Percentiles rank a stretch among this genome's conserved stretches.
Conservation (phyloP, 1,140 invertebrate species). For the Cephus cinctus region DNA sequence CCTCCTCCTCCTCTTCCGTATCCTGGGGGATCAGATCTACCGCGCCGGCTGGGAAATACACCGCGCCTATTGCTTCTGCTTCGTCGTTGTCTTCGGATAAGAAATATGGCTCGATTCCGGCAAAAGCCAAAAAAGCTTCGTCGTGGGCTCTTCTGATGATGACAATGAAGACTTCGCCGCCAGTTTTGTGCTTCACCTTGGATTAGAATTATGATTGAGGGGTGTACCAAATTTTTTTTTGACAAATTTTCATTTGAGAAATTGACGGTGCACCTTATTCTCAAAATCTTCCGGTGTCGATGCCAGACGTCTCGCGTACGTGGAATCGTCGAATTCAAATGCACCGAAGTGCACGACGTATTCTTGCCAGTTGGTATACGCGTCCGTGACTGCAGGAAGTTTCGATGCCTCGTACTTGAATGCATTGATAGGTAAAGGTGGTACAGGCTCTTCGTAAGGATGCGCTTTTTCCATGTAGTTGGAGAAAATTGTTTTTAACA, state of each 20-base stretch:
- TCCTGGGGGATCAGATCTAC: constrained; percentile 21
- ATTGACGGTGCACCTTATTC: constrained; percentile 30
- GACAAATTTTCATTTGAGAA: not conserved
- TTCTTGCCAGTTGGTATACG: constrained; percentile 12
- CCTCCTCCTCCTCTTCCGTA: constrained; percentile 1
- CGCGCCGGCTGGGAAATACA: constrained; percentile 34
- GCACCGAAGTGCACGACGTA: constrained; percentile 37
- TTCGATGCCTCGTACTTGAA: constrained; percentile 36
- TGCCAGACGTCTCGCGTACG: constrained; percentile 29
- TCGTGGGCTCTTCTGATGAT: constrained; percentile 33
- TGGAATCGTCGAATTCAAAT: constrained; percentile 35
- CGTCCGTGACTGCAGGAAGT: constrained; percentile 23
- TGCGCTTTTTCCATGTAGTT: constrained; percentile 17
- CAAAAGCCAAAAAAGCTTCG: constrained; percentile 40
- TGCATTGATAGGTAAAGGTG: constrained; percentile 30
- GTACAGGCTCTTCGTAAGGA: constrained; percentile 19
- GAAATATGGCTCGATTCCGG: constrained; percentile 37
- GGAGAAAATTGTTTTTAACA: constrained; percentile 34
- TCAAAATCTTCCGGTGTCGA: constrained; percentile 34
- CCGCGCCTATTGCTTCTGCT: constrained; percentile 24
- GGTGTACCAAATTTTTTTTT: not conserved
- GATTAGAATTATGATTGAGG: not conserved
- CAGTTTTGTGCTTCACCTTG: constrained; percentile 36
- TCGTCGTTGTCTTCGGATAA: constrained; percentile 33
- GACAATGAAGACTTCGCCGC: constrained; percentile 36